phyloP scores from a whole-genome alignment of 2,113 vertebrate genomes.

The Myrmophylax atrothorax region DNA sequence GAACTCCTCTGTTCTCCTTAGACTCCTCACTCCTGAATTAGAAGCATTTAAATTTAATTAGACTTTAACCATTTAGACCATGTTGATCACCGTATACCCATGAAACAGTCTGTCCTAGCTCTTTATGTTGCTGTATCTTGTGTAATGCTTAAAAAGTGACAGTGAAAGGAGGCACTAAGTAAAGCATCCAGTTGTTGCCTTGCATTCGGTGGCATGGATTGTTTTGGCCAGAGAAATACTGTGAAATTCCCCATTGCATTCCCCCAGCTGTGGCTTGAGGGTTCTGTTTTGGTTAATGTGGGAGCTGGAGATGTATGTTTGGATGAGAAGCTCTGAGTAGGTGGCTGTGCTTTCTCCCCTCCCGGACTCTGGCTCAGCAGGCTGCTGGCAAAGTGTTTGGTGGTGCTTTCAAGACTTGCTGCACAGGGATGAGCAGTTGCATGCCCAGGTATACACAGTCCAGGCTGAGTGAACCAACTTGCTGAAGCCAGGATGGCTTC shows the following conservation, averaged over 20 bases:
- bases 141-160: background rate
- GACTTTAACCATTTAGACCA: background rate
- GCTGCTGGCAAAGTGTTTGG: background rate
- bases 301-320: background rate
- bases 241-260: background rate
- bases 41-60: background rate
- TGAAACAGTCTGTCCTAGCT: background rate
- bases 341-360: background rate
- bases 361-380: background rate
- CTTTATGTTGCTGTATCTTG: background rate
- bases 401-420: background rate
- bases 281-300: background rate
- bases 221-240: background rate
- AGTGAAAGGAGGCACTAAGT: background rate
- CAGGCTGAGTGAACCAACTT: background rate
- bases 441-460: background rate
- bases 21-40: background rate
- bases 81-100: background rate
- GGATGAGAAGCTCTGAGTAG: background rate
- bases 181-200: background rate
- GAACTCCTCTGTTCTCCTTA: background rate
- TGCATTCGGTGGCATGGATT: background rate
- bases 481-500: background rate
- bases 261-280: background rate
- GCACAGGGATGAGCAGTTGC: background rate